Base-by-base conservation (phyloP, 2,797 vertebrate species). In the Chelidonichthys spinosus region DNA sequence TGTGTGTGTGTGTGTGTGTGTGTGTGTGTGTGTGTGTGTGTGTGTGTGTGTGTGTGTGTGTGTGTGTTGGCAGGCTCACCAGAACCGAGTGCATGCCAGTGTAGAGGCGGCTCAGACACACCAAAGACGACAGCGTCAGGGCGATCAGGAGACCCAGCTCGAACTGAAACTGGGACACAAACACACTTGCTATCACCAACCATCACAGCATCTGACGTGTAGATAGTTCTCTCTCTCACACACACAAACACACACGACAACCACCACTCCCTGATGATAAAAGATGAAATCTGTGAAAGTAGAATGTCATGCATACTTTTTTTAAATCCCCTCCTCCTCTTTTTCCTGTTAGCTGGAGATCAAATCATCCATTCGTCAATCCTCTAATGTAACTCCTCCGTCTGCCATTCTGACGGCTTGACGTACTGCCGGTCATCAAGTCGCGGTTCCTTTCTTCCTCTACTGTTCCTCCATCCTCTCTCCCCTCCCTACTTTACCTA, bases 1-100 rank as follows among this genome's bases (percentile, higher is more conserved):
- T 25, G 68, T 39, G 36, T 53, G 76, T 72, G 25, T 4, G 56
- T 15, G 6, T 18, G 11, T 70, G 55, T 49, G 62, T 60, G 39
- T 54, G 70, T 33, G 49, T 32, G 37, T 52, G 65, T 37, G 6
- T 44, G 42, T 66, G 69, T 47, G 74, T 63, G 60, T 50, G 65
- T 43, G 54, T 50, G 61, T 44, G 47, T 46, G 33, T 46, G 47
- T 59, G 63, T 44, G 67, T 25, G 68, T 39, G 36, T 53, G 76
- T 72, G 25, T 4, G 56, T 15, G 6, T 18, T 10, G 15, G 53
- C 25, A 33, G 35, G 63, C 97, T 97, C 93, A 99, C 98, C 97
- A 99, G 91, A n/a, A 96, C 94, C 0, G 97, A 98, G 93, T 99
- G 98, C 98, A 99, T 99, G 81, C 98, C 98, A 0, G 96, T 98